Percentiles rank a stretch among this genome's conserved stretches.
Conservation (phyloP, 2,888 invertebrate genomes). For the Timandra comae region DNA sequence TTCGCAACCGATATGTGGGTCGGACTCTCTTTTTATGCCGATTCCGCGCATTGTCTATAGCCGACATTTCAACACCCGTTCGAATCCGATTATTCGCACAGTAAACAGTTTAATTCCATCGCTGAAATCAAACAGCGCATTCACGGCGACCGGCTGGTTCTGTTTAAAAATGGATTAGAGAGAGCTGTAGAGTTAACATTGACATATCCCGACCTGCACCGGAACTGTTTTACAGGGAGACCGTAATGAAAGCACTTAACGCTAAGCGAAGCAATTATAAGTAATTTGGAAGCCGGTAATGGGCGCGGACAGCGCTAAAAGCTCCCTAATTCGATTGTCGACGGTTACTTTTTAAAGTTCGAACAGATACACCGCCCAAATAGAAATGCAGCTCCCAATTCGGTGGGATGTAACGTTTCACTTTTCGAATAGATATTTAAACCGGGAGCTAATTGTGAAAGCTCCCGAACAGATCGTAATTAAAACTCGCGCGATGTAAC, state of each 20-base stretch:
- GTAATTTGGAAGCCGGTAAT: constrained; percentile 71
- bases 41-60: constrained; percentile 48
- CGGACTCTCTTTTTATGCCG: constrained; percentile 58
- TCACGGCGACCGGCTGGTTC: constrained; percentile 6
- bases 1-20: constrained; percentile 54
- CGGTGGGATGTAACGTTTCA: constrained; percentile 12
- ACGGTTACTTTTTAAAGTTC: constrained; percentile 62
- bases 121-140: constrained; percentile 12
- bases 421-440: constrained; percentile 25
- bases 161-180: constrained; percentile 40
- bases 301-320: constrained; percentile 74
- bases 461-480: constrained; percentile 51
- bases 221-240: constrained; percentile 53
- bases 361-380: constrained; percentile 31
- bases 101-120: constrained; percentile 9
- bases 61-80: constrained; percentile 26
- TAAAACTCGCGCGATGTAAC: constrained; percentile 54
- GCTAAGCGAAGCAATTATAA: constrained; percentile 76
- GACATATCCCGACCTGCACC: constrained; percentile 45
- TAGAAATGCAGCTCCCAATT: constrained; percentile 32
- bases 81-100: constrained; percentile 20
- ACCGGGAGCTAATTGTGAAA: constrained; percentile 43
- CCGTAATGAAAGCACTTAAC: constrained; percentile 75
- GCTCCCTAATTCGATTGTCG: constrained; percentile 73
- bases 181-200: constrained; percentile 41